Conservation (phyloP, 2,113 vertebrate genomes). For the Istiophorus platypterus region DNA sequence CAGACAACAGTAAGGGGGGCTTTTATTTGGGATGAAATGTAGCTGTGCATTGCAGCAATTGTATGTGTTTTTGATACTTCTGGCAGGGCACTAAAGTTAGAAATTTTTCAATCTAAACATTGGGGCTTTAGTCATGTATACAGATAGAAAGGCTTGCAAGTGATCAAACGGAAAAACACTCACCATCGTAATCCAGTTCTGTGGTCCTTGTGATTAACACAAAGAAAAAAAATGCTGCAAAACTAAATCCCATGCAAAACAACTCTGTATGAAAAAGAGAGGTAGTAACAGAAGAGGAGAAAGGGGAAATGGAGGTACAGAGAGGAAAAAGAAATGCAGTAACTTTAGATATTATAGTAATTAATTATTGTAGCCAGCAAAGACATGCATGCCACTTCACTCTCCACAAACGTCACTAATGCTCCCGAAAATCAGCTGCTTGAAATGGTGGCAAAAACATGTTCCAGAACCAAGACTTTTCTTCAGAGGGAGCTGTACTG, state of each 20-base stretch:
- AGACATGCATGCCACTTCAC: too few species aligned
- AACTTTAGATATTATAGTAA: too few species aligned
- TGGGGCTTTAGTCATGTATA: neutral
- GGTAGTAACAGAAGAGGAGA: neutral
- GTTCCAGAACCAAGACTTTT: neutral
- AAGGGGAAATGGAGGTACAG: neutral
- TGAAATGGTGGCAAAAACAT: neutral
- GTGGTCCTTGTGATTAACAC: constrained; percentile 87
- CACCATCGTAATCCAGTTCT: constrained; percentile 87
- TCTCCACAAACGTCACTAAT: neutral
- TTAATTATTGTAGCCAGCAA: too few species aligned
- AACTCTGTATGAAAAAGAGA: constrained; percentile 83
- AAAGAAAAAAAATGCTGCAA: constrained; percentile 89
- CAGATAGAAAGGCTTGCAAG: neutral
- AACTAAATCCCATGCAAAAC: constrained; percentile 93
- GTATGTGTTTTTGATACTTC: neutral
- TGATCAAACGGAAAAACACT: constrained; percentile 30
- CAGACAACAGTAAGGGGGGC: neutral
- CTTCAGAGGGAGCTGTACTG: neutral
- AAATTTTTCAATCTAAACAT: too few species aligned
- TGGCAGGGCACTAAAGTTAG: too few species aligned
- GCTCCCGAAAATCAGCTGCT: neutral
- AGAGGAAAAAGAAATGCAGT: too few species aligned
- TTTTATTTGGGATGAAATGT: neutral
- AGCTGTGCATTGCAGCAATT: neutral